Evolutionary conservation across 2,113 vertebrate genomes (phyloP).

Genomic region (Upupa epops): DNA sequence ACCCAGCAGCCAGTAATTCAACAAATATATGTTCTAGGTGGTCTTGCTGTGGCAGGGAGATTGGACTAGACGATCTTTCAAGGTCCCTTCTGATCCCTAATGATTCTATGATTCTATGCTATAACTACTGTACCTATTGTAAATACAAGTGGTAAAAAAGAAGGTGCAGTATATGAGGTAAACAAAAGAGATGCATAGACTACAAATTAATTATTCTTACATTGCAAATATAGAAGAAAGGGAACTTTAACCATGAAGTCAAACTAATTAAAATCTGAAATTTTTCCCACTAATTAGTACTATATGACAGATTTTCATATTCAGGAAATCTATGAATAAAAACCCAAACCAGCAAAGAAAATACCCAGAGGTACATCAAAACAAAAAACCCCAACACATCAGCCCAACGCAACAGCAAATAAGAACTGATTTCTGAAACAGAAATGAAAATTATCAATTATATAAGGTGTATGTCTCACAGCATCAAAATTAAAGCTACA

Average conservation of each 20-base stretch:
- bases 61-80: too few relatives aligned
- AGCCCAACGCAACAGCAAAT: too few relatives aligned
- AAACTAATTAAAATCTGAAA: not conserved
- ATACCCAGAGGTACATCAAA: not conserved
- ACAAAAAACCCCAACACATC: accelerated
- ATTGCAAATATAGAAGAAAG: not conserved
- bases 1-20: not conserved
- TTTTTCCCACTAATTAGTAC: not conserved
- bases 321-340: not conserved
- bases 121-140: not conserved
- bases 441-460: not conserved
- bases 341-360: not conserved
- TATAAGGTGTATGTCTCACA: not conserved
- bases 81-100: too few relatives aligned
- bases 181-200: not conserved
- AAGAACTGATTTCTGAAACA: not conserved
- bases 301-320: not conserved
- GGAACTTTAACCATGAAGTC: not conserved
- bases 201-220: not conserved
- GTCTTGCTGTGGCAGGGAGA: too few relatives aligned
- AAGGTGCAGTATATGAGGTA: not conserved
- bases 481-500: not conserved
- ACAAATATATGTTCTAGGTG: not conserved
- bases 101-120: too few relatives aligned
- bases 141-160: not conserved